Percentiles rank a stretch among this genome's conserved stretches.
These are phyloP conservation scores for Sepioteuthis lessoniana DNA, from an alignment of 2,888 invertebrate species.

Conservation along the genomic window DNA sequence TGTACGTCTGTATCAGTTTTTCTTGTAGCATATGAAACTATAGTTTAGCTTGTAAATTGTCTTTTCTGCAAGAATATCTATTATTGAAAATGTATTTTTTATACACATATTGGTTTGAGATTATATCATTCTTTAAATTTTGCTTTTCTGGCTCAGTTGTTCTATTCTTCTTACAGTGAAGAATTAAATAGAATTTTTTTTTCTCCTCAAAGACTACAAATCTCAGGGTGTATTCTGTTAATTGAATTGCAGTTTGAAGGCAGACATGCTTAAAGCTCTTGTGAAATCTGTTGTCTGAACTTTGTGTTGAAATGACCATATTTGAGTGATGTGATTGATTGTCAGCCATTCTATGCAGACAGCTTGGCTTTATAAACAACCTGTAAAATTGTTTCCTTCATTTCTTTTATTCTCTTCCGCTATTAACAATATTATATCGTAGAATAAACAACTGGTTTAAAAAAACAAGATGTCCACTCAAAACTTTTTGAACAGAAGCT, in stretches of 20 bases:
- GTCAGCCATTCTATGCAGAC: not conserved
- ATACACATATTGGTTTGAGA: too few species aligned
- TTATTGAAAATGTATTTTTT: too few species aligned
- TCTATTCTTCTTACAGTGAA: not conserved
- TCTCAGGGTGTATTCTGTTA: not conserved
- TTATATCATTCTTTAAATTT: not conserved
- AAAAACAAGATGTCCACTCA: not conserved
- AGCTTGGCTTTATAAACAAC: not conserved
- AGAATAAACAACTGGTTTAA: not conserved
- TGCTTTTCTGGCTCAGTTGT: not conserved
- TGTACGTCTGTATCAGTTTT: too few species aligned
- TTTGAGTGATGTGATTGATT: not conserved
- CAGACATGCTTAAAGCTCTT: constrained; percentile 2
- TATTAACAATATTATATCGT: not conserved
- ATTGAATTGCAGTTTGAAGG: not conserved
- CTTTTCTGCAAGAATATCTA: too few species aligned
- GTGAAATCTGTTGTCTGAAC: not conserved
- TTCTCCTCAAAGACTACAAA: not conserved
- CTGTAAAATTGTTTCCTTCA: not conserved
- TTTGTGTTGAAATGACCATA: not conserved
- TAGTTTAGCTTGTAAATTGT: too few species aligned
- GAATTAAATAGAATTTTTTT: not conserved
- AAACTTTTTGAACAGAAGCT: not conserved
- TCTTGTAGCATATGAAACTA: too few species aligned
- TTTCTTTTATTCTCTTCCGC: not conserved